phyloP scores from a whole-genome alignment of 1,140 invertebrate species.

The Drosophila neocordata region DNA sequence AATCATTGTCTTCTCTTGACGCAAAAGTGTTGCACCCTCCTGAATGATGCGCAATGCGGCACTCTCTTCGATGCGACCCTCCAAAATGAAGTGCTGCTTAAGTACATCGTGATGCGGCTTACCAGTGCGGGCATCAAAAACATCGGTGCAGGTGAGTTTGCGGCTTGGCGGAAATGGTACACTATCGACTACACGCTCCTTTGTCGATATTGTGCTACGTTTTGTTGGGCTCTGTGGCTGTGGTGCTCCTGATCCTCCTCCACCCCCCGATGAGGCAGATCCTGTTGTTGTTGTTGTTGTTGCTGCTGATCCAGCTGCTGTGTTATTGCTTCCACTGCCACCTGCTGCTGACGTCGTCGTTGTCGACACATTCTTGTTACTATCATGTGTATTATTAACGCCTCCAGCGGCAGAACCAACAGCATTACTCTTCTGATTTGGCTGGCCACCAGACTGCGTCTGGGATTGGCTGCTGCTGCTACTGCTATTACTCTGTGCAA shows the following conservation, averaged over 20 bases:
- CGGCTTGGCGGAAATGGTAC: slow-evolving; percentile 99
- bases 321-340: slow-evolving; percentile 6
- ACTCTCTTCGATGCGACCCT: slow-evolving; percentile 98
- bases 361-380: slow-evolving; percentile 49
- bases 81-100: slow-evolving; percentile 99
- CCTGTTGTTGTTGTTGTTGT: slow-evolving; percentile 24
- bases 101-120: slow-evolving; percentile 98
- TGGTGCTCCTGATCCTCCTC: slow-evolving; percentile 21
- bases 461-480: slow-evolving; percentile 50
- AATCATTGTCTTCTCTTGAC: slow-evolving; percentile 99
- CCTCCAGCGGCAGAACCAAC: neutral
- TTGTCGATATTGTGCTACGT: slow-evolving; percentile 75
- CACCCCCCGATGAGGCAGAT: neutral
- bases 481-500: slow-evolving; percentile 73
- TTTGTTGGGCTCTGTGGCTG: slow-evolving; percentile 71
- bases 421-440: slow-evolving; percentile 46
- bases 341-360: slow-evolving; percentile 38
- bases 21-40: slow-evolving; percentile 96
- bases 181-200: slow-evolving; percentile 83
- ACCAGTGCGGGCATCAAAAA: slow-evolving; percentile 96
- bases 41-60: slow-evolving; percentile 98
- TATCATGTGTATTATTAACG: slow-evolving; percentile 47
- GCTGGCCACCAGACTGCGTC: slow-evolving; percentile 21
- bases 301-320: slow-evolving; percentile 24
- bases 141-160: slow-evolving; percentile 97